Evolutionary conservation across 2,888 invertebrate genomes (phyloP).

Genomic region (Bhutanitis thaidina): DNA sequence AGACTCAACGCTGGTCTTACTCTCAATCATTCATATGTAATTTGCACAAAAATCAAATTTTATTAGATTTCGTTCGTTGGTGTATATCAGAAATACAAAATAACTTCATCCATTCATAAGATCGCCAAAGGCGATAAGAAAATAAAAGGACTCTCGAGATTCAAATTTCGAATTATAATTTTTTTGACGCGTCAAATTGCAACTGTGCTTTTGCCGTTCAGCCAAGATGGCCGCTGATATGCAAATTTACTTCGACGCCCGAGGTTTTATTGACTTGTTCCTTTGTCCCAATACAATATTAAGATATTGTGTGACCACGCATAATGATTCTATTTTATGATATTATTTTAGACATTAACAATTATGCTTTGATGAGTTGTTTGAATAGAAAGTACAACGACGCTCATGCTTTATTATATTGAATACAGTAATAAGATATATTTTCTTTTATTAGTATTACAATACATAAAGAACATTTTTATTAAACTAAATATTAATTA

Average conservation of each 20-base stretch:
- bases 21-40: too few species aligned
- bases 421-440: too few species aligned
- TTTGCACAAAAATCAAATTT: too few species aligned
- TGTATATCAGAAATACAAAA: background rate
- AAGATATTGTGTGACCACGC: slow-evolving; percentile 37
- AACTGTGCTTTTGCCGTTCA: slow-evolving; percentile 32
- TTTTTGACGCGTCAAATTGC: slow-evolving; percentile 36
- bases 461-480: too few species aligned
- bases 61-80: too few species aligned
- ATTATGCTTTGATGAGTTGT: slow-evolving; percentile 8
- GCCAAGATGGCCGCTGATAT: slow-evolving; percentile 47
- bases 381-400: background rate
- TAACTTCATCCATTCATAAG: slow-evolving; percentile 14
- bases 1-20: too few species aligned
- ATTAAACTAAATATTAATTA: too few species aligned
- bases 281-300: slow-evolving; percentile 33
- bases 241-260: slow-evolving; percentile 35
- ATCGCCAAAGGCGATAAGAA: slow-evolving; percentile 11
- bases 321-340: slow-evolving; percentile 31
- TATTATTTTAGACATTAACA: slow-evolving; percentile 2
- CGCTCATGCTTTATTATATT: too few species aligned
- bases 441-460: too few species aligned
- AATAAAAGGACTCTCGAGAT: slow-evolving; percentile 26
- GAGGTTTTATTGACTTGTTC: slow-evolving; percentile 45
- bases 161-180: slow-evolving; percentile 37